A percentile compares a stretch with the other conserved stretches of the same genome.
Evolutionary conservation across 2,888 invertebrate species (phyloP).

Genomic region (Torymus tubicola): DNA sequence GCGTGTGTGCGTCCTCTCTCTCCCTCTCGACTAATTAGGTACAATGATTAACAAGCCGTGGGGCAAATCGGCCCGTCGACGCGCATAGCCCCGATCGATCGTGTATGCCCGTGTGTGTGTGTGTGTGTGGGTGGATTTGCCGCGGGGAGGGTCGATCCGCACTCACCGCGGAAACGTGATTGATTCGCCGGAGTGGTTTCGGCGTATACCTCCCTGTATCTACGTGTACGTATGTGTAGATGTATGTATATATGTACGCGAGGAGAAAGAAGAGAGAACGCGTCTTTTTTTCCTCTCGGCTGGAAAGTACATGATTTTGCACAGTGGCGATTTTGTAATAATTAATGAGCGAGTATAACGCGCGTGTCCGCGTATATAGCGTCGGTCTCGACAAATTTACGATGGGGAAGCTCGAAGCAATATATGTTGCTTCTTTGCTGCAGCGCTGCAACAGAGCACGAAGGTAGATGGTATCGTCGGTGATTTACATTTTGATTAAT

Average conservation of each 20-base stretch:
- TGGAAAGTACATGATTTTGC: conserved; percentile 8
- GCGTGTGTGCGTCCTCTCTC: neutral
- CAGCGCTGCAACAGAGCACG: conserved; percentile 9
- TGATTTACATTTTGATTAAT: conserved; percentile 39
- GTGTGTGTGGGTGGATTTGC: conserved; percentile 17
- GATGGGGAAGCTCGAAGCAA: neutral
- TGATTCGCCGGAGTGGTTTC: conserved; percentile 23
- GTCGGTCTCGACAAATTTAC: conserved; percentile 26
- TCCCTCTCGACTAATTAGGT: conserved; percentile 65
- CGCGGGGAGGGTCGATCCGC: too few species aligned
- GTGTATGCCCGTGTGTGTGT: conserved; percentile 14
- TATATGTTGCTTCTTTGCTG: neutral
- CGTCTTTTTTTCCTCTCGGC: too few species aligned
- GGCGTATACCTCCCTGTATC: neutral
- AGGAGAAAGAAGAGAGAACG: too few species aligned
- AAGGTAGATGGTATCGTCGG: conserved; percentile 4
- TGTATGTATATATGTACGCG: too few species aligned
- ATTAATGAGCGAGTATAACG: conserved; percentile 12
- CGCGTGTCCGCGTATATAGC: too few species aligned
- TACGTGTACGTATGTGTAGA: too few species aligned
- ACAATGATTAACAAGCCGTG: conserved; percentile 69
- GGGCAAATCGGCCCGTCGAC: conserved; percentile 43
- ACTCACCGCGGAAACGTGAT: conserved; percentile 30
- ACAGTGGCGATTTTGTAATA: conserved; percentile 7
- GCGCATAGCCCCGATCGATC: conserved; percentile 55